These are phyloP conservation scores for Brachionus sp. DNA, from an alignment of 1,140 invertebrate genomes.

Conservation along the genomic window DNA sequence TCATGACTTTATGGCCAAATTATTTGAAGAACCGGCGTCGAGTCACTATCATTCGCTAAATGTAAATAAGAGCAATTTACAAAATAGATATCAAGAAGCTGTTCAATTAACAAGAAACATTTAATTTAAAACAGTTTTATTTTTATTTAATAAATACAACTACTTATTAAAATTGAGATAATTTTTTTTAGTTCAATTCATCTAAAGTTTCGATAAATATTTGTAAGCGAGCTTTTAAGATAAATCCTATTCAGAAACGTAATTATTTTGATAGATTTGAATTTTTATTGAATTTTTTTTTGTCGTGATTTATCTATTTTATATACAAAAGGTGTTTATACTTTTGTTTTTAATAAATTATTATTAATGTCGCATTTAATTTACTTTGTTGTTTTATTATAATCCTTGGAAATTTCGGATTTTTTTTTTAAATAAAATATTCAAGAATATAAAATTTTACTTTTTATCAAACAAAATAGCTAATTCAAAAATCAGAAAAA, in stretches of 20 bases:
- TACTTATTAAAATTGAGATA: background rate
- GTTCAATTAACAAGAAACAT: background rate
- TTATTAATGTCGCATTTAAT: background rate
- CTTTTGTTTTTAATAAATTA: background rate
- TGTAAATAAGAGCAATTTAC: constrained; percentile 43
- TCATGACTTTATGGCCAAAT: constrained; percentile 40
- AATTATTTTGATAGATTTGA: background rate
- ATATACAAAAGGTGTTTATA: background rate
- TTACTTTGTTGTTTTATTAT: background rate
- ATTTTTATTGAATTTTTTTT: background rate
- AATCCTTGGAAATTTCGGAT: background rate
- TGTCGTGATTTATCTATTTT: background rate
- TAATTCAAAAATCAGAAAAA: background rate
- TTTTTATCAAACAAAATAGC: too few species aligned
- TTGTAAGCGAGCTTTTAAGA: background rate
- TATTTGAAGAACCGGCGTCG: constrained; percentile 30
- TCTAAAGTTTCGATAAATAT: background rate
- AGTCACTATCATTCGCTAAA: constrained; percentile 44
- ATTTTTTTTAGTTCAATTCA: background rate
- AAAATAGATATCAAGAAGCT: constrained; percentile 18
- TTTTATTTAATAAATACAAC: background rate
- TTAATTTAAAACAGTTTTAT: background rate
- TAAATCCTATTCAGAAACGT: background rate
- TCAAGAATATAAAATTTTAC: too few species aligned
- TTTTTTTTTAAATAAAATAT: constrained; percentile 6